A percentile compares a stretch with the other conserved stretches of the same genome.
phyloP scores from a whole-genome alignment of 2,113 vertebrate genomes.

The Misgurnus anguillicaudatus region DNA sequence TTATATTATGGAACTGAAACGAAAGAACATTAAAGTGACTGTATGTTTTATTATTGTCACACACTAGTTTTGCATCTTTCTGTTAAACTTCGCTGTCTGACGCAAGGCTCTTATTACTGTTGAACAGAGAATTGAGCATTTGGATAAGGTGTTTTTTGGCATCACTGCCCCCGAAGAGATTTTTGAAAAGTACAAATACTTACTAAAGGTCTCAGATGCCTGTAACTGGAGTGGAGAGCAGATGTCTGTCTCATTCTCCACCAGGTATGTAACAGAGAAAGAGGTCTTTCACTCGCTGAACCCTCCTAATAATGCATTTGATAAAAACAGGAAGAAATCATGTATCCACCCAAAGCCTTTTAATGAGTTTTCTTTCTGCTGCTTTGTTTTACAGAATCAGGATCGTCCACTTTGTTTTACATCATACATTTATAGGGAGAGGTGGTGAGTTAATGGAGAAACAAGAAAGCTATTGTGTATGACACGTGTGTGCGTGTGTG shows the following conservation, averaged over 20 bases:
- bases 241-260: conserved; percentile 53
- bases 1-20: conserved; percentile 74
- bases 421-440: conserved; percentile 60
- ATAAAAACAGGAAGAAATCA: background rate
- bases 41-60: conserved; percentile 68
- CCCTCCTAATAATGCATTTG: background rate
- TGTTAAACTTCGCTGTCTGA: background rate
- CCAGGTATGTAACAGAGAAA: conserved; percentile 71
- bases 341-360: background rate
- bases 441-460: conserved; percentile 68
- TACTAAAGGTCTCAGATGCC: conserved; percentile 75
- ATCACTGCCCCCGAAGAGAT: conserved; percentile 72
- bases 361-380: background rate
- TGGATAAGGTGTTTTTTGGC: conserved; percentile 78
- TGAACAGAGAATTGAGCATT: conserved; percentile 69
- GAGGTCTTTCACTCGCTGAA: background rate
- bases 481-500: too few species aligned
- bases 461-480: too few species aligned
- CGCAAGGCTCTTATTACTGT: background rate
- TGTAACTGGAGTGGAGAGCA: conserved; percentile 66
- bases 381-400: conserved; percentile 76
- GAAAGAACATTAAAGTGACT: conserved; percentile 75
- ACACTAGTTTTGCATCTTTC: background rate
- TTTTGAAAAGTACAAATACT: conserved; percentile 77
- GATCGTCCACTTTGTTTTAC: conserved; percentile 81